Evolutionary conservation across 2,113 vertebrate genomes (phyloP).

Genomic region (Pterophyllum scalare): DNA sequence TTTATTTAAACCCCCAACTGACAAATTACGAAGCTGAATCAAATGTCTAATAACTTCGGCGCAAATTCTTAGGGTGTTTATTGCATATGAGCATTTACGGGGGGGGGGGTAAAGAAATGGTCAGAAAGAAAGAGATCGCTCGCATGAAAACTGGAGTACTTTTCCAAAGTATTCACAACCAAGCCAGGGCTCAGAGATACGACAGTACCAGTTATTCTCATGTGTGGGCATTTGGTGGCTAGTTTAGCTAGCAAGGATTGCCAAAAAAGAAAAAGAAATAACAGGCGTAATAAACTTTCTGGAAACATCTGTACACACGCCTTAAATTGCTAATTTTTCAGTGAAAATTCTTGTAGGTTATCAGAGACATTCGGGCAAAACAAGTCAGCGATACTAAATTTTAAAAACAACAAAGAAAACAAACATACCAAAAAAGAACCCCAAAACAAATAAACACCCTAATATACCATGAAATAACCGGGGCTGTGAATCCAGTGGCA

Average conservation of each 20-base stretch:
- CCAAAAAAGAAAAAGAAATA: constrained; percentile 2
- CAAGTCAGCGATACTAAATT: background rate
- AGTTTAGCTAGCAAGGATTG: constrained; percentile 36
- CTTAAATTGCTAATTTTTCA: background rate
- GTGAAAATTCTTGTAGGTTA: background rate
- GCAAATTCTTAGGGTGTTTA: constrained; percentile 10
- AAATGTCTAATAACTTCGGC: constrained; percentile 17
- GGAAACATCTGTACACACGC: constrained; percentile 46
- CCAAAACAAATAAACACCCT: background rate
- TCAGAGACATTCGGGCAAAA: background rate
- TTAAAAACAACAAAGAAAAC: background rate
- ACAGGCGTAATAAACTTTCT: constrained; percentile 67
- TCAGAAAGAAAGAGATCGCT: constrained; percentile 10
- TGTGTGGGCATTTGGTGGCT: constrained; percentile 32
- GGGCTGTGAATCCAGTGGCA: constrained; percentile 1
- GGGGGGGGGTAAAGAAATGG: constrained; percentile 14
- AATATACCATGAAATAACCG: background rate
- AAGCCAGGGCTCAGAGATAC: background rate
- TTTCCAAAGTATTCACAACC: constrained; percentile 53
- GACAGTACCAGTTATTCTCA: background rate
- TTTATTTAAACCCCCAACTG: background rate
- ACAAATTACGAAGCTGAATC: background rate
- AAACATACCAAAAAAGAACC: background rate
- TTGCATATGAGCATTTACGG: constrained; percentile 14
- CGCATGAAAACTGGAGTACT: constrained; percentile 39